Conservation (phyloP, 2,888 invertebrate species). For the Hirtodrosophila trivittata region DNA sequence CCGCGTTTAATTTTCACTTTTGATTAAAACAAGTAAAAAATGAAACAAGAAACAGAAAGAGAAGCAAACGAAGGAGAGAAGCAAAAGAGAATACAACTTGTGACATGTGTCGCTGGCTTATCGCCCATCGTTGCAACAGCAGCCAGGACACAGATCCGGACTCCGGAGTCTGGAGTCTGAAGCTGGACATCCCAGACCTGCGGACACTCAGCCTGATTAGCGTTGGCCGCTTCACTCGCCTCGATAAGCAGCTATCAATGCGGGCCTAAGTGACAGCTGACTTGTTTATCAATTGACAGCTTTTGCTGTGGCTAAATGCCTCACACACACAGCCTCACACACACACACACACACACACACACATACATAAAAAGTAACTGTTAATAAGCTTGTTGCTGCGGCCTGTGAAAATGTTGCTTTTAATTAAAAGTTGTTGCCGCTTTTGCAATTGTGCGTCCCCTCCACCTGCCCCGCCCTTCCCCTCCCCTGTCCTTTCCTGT, state of each 20-base stretch:
- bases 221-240: slow-evolving; percentile 56
- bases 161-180: slow-evolving; percentile 3
- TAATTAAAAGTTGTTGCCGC: slow-evolving; percentile 72
- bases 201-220: slow-evolving; percentile 70
- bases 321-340: slow-evolving; percentile 21
- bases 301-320: slow-evolving; percentile 55
- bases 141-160: slow-evolving; percentile 39
- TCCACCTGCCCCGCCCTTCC: not conserved
- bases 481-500: not conserved
- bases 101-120: slow-evolving; percentile 76
- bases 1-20: slow-evolving; percentile 81
- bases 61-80: slow-evolving; percentile 1
- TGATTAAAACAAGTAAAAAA: slow-evolving; percentile 65
- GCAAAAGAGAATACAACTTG: slow-evolving; percentile 61
- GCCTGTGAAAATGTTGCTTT: slow-evolving; percentile 77
- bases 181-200: slow-evolving; percentile 25
- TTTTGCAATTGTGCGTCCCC: slow-evolving; percentile 57
- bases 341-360: slow-evolving; percentile 3
- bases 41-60: slow-evolving; percentile 5
- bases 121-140: slow-evolving; percentile 62
- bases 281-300: slow-evolving; percentile 82
- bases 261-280: slow-evolving; percentile 79
- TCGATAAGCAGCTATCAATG: slow-evolving; percentile 74
- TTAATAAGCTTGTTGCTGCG: slow-evolving; percentile 71
- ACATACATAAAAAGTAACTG: slow-evolving; percentile 57